A percentile compares a stretch with the other conserved stretches of the same genome.
phyloP scores from a whole-genome alignment of 1,140 invertebrate species.

The Ladona fulva region DNA sequence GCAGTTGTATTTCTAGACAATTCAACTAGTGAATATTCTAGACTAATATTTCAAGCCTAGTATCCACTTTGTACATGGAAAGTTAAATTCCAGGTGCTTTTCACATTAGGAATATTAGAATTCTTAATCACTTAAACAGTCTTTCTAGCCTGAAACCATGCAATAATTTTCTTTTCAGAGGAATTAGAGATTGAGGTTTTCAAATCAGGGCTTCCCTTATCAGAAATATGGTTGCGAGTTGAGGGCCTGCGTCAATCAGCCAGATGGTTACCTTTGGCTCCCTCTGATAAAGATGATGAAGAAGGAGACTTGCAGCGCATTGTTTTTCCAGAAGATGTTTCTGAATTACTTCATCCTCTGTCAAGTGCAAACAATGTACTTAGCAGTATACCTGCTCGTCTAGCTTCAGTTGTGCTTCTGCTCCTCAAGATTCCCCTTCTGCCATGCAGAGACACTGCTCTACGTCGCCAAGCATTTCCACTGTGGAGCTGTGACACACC shows the following conservation, averaged over 20 bases:
- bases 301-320: slow-evolving; percentile 46
- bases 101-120: too few relatives aligned
- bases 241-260: slow-evolving; percentile 51
- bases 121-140: too few relatives aligned
- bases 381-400: slow-evolving; percentile 24
- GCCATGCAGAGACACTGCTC: slow-evolving; percentile 37
- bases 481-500: not conserved
- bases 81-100: too few relatives aligned
- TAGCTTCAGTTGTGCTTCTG: slow-evolving; percentile 44
- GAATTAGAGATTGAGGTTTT: slow-evolving; percentile 54
- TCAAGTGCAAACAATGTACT: slow-evolving; percentile 42
- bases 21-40: too few relatives aligned
- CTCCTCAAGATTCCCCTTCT: slow-evolving; percentile 47
- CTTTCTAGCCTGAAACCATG: too few relatives aligned
- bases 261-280: slow-evolving; percentile 44
- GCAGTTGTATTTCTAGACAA: too few relatives aligned
- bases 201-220: slow-evolving; percentile 49
- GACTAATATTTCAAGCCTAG: too few relatives aligned
- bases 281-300: slow-evolving; percentile 23
- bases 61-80: too few relatives aligned
- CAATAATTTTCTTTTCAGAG: slow-evolving; percentile 30
- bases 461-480: not conserved
- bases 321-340: slow-evolving; percentile 51
- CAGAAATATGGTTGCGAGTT: slow-evolving; percentile 54
- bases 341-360: slow-evolving; percentile 52